Conservation (phyloP, 2,797 vertebrate species). For the Loris lydekkerianus region DNA sequence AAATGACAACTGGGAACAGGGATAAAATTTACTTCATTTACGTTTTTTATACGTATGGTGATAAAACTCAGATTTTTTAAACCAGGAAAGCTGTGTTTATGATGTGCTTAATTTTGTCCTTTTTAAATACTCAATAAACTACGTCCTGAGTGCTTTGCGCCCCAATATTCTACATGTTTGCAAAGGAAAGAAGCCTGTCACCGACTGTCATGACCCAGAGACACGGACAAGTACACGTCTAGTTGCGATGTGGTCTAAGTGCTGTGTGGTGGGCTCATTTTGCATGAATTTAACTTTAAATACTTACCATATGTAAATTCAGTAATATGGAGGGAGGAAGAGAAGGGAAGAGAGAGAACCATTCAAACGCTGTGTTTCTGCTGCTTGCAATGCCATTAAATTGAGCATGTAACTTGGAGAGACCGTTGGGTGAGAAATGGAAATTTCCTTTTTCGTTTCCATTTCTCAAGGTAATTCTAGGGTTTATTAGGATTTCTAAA, state of each 20-base stretch:
- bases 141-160: background rate
- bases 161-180: accelerated
- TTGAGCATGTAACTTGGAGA: no score
- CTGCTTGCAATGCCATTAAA: no score
- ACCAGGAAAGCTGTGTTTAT: background rate
- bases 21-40: background rate
- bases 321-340: background rate
- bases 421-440: background rate
- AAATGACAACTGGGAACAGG: background rate
- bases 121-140: background rate
- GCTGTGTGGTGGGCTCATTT: background rate
- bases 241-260: background rate
- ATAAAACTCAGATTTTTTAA: background rate
- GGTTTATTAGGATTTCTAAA: background rate
- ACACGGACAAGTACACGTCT: background rate
- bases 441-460: background rate
- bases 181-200: background rate
- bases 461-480: background rate
- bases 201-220: background rate
- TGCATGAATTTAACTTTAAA: background rate
- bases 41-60: background rate
- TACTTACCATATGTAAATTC: background rate
- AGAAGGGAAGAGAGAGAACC: background rate
- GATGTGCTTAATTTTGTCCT: background rate
- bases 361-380: background rate